Percentiles rank a stretch among this genome's conserved stretches.
These are phyloP conservation scores for Dinomys branickii DNA, from an alignment of 2,113 vertebrate species.

Conservation along the genomic window DNA sequence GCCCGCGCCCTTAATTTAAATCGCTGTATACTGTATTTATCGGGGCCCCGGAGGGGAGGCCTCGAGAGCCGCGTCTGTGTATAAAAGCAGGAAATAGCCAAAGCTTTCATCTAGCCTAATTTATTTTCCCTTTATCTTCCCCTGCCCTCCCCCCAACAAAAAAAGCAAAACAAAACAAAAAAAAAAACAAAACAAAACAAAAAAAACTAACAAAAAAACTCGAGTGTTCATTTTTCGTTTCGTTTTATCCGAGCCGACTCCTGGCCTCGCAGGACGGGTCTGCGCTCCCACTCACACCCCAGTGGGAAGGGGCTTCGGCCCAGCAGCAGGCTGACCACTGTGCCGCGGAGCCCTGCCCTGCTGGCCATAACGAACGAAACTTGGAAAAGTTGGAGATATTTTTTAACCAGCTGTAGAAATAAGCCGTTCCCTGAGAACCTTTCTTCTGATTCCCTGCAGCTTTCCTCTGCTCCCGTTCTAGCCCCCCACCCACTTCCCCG, in stretches of 20 bases:
- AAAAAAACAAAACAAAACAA: constrained; percentile 39
- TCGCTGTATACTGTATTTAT: constrained; percentile 87
- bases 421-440: constrained; percentile 70
- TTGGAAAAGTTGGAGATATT: constrained; percentile 81
- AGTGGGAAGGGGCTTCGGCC: constrained; percentile 53
- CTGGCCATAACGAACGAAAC: constrained; percentile 75
- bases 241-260: constrained; percentile 79
- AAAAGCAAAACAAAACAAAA: constrained; percentile 69
- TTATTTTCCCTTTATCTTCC: constrained; percentile 76
- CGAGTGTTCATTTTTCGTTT: constrained; percentile 79
- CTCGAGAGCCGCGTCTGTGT: constrained; percentile 83
- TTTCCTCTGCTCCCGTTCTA: constrained; percentile 52
- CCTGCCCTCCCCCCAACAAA: neutral
- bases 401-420: constrained; percentile 82
- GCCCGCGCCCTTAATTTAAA: constrained; percentile 84
- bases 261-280: constrained; percentile 69
- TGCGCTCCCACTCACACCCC: constrained; percentile 56
- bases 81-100: constrained; percentile 87
- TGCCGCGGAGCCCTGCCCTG: constrained; percentile 51
- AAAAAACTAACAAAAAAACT: constrained; percentile 74
- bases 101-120: constrained; percentile 88
- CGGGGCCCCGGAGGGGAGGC: constrained; percentile 83
- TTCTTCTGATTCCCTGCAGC: constrained; percentile 64
- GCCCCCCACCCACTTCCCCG: neutral
- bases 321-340: neutral